Conservation (phyloP, 1,140 invertebrate species). For the Lucilia cuprina region DNA sequence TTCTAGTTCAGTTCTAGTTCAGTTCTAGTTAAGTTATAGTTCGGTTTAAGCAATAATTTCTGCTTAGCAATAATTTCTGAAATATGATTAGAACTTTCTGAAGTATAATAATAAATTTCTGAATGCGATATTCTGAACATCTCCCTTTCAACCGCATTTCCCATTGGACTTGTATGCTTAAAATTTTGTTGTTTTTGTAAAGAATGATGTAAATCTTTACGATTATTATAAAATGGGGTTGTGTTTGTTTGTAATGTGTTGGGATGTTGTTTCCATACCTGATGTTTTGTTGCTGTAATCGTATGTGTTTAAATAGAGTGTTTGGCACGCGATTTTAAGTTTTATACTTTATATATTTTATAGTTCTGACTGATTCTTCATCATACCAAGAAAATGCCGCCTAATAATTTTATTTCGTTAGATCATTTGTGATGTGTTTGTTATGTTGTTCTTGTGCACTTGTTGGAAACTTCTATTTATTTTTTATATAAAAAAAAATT, state of each 20-base stretch:
- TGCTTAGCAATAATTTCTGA: too few species aligned
- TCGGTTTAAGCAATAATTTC: too few species aligned
- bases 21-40: too few species aligned
- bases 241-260: background rate
- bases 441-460: background rate
- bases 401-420: slow-evolving; percentile 12
- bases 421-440: background rate
- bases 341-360: background rate
- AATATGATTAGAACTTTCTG: too few species aligned
- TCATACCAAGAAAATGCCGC: background rate
- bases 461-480: slow-evolving; percentile 6
- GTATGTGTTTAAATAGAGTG: slow-evolving; percentile 13
- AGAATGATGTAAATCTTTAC: slow-evolving; percentile 7
- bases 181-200: background rate
- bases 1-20: too few species aligned
- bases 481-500: background rate
- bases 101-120: too few species aligned
- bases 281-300: background rate
- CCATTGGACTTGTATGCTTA: background rate
- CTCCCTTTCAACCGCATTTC: background rate
- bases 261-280: background rate
- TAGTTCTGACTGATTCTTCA: background rate
- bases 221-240: background rate
- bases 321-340: slow-evolving; percentile 10
- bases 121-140: too few species aligned